Percentiles rank a stretch among this genome's conserved stretches.
phyloP scores from a whole-genome alignment of 2,797 vertebrate genomes.

The Tinamus major region DNA sequence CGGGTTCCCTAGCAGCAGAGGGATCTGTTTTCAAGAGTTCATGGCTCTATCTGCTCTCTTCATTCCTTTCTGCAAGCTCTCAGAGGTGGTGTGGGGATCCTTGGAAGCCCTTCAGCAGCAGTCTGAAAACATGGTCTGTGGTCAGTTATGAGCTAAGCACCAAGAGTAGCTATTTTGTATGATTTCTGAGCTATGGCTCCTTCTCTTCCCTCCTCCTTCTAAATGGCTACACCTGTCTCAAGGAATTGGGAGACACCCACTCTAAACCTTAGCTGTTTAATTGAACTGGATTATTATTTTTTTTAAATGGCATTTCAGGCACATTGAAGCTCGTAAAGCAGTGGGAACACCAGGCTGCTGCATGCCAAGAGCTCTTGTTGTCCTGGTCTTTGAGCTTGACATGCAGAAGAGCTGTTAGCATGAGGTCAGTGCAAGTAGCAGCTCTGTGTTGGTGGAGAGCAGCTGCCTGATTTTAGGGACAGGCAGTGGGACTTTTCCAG shows the following conservation, averaged over 20 bases:
- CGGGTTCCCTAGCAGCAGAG: background rate
- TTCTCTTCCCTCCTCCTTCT: background rate
- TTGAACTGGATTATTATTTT: background rate
- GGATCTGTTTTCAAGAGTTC: background rate
- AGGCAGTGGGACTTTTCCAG: background rate
- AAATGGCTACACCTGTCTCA: background rate
- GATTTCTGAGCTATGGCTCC: slow-evolving; percentile 18
- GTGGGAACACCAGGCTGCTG: background rate
- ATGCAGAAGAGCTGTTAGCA: background rate
- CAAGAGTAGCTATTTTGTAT: background rate
- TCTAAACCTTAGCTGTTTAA: slow-evolving; percentile 25
- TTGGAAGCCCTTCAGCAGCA: background rate
- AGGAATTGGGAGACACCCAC: background rate
- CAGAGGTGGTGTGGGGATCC: background rate
- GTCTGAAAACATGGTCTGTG: background rate
- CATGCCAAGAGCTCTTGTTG: background rate
- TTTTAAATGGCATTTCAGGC: background rate
- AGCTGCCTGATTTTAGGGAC: background rate
- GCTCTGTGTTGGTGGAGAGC: background rate
- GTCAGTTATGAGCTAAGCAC: slow-evolving; percentile 11
- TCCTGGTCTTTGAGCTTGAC: background rate
- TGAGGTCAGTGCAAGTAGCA: background rate
- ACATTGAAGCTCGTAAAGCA: background rate
- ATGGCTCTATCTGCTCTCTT: background rate
- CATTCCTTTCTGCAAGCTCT: background rate